These are phyloP conservation scores for Melanotaenia boesemani DNA, from an alignment of 2,797 vertebrate species.

Conservation along the genomic window DNA sequence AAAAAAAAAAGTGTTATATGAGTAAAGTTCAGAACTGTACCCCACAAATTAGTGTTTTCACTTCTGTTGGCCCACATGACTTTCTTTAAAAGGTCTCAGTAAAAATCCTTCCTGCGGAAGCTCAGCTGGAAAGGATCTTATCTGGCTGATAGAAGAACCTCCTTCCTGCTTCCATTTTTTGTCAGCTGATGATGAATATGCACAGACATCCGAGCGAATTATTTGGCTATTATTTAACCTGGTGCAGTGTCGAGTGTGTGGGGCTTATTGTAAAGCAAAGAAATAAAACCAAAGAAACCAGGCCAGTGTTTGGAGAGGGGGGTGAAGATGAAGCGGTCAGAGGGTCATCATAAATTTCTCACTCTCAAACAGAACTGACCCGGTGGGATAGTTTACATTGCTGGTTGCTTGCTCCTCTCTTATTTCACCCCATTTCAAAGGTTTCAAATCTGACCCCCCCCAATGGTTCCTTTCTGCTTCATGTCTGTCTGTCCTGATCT, in stretches of 20 bases:
- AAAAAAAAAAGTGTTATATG: not conserved
- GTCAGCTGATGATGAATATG: slow-evolving; percentile 5
- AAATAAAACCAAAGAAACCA: slow-evolving; percentile 35
- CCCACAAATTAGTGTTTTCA: not conserved
- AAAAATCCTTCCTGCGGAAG: not conserved
- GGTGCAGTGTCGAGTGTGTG: slow-evolving; percentile 26
- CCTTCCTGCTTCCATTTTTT: slow-evolving; percentile 9
- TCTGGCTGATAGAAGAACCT: not conserved
- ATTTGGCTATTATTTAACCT: slow-evolving; percentile 41
- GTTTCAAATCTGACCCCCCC: slow-evolving; percentile 49
- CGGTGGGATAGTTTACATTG: slow-evolving; percentile 73
- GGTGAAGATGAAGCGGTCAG: slow-evolving; percentile 30
- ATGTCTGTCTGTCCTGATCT: slow-evolving; percentile 51
- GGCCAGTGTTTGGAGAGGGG: not conserved
- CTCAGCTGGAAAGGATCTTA: not conserved
- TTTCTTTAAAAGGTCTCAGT: not conserved
- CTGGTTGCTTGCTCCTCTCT: slow-evolving; percentile 56
- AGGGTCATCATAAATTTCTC: slow-evolving; percentile 68
- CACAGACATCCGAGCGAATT: slow-evolving; percentile 17
- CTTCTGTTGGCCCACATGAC: not conserved
- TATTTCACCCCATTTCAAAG: slow-evolving; percentile 70
- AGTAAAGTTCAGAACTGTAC: not conserved
- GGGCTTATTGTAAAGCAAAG: slow-evolving; percentile 39
- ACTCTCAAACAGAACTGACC: slow-evolving; percentile 58
- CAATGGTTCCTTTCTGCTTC: slow-evolving; percentile 64